phyloP scores from a whole-genome alignment of 2,888 invertebrate genomes.

The Asteroscopus sphinx region DNA sequence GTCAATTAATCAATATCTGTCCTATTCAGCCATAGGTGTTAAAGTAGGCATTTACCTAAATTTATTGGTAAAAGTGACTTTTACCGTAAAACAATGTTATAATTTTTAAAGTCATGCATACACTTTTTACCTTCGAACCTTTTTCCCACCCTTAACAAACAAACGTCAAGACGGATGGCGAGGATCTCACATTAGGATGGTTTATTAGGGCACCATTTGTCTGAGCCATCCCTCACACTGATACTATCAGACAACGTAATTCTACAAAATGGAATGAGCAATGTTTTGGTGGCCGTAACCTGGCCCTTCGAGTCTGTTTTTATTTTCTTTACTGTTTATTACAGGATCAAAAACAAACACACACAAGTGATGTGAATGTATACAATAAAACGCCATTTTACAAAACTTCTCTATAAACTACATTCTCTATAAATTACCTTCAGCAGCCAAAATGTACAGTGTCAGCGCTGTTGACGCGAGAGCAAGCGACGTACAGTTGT shows the following conservation, averaged over 20 bases:
- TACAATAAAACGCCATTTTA: no score
- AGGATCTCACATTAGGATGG: constrained; percentile 51
- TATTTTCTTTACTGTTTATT: constrained; percentile 8
- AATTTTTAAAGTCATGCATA: neutral
- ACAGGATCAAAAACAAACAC: neutral
- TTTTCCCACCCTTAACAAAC: constrained; percentile 38
- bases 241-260: constrained; percentile 56
- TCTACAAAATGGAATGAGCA: constrained; percentile 43
- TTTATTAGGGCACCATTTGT: constrained; percentile 54
- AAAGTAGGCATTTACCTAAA: no score
- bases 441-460: no score
- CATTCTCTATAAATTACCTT: no score
- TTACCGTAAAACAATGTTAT: no score
- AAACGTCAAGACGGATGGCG: constrained; percentile 44
- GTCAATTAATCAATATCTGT: no score
- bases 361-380: no score
- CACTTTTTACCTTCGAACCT: neutral
- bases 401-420: no score
- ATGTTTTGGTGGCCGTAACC: constrained; percentile 25
- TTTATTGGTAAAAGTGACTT: no score
- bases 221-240: constrained; percentile 49
- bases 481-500: no score
- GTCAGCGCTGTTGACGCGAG: no score
- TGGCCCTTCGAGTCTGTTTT: constrained; percentile 5
- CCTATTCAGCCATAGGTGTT: no score